Percentiles rank a stretch among this genome's conserved stretches.
Conservation (phyloP, 2,888 invertebrate genomes). For the Malthinus seriepunctatus region DNA sequence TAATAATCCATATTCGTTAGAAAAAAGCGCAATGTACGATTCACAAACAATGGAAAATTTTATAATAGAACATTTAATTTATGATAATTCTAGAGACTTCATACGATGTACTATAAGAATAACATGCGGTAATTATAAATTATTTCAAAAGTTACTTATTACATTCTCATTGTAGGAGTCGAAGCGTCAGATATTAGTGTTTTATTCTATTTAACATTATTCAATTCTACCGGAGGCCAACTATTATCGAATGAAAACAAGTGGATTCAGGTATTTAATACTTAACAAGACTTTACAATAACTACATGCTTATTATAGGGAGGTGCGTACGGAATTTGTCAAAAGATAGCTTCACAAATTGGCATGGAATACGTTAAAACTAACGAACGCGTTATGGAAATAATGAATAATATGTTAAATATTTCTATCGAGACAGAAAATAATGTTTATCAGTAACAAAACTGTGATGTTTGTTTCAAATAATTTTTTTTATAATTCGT, state of each 20-base stretch:
- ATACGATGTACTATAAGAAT: conserved; percentile 36
- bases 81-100: conserved; percentile 27
- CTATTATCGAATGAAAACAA: conserved; percentile 16
- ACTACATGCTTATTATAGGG: conserved; percentile 34
- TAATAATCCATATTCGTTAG: conserved; percentile 15
- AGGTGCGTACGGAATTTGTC: conserved; percentile 35
- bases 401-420: conserved; percentile 23
- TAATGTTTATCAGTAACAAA: conserved; percentile 31
- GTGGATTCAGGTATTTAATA: conserved; percentile 20
- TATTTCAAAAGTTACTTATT: neutral
- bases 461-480: neutral
- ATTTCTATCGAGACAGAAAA: conserved; percentile 32
- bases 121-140: conserved; percentile 35
- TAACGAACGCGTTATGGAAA: conserved; percentile 31
- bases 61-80: conserved; percentile 33
- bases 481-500: conserved; percentile 14
- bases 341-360: conserved; percentile 32
- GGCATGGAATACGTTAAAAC: conserved; percentile 28
- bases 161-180: conserved; percentile 35
- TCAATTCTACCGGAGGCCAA: conserved; percentile 38
- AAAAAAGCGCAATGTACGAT: conserved; percentile 26
- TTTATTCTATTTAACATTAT: conserved; percentile 41
- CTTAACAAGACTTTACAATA: conserved; percentile 9
- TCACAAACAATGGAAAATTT: conserved; percentile 36
- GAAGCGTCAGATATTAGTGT: conserved; percentile 37